Conservation (phyloP, 1,140 invertebrate species). For the Anastrepha ludens region DNA sequence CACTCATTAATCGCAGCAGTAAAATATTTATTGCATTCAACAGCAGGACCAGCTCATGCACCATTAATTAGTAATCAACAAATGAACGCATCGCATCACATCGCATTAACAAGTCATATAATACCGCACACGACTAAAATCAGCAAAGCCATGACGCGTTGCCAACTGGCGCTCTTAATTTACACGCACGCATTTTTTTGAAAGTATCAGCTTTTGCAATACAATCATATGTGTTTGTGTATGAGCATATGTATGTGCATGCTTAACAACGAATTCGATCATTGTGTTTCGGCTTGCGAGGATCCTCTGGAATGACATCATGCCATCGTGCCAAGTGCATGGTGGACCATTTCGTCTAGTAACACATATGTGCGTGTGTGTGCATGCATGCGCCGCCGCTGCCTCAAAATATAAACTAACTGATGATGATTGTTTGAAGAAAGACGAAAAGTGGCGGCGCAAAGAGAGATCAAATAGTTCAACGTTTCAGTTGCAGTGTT, state of each 20-base stretch:
- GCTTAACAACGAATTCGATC: background rate
- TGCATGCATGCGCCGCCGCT: too few species aligned
- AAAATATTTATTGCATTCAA: background rate
- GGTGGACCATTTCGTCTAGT: too few species aligned
- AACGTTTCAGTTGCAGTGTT: background rate
- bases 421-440: too few species aligned
- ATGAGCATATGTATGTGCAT: background rate
- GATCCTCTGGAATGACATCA: conserved; percentile 30
- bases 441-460: background rate
- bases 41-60: background rate
- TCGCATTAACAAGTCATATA: conserved; percentile 14
- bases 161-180: background rate
- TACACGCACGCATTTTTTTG: background rate
- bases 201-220: background rate
- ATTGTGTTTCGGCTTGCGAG: background rate
- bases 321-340: conserved; percentile 9
- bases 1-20: background rate
- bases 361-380: too few species aligned
- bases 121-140: conserved; percentile 2
- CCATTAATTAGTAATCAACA: conserved; percentile 12
- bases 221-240: too few species aligned
- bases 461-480: background rate
- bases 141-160: background rate
- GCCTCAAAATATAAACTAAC: too few species aligned
- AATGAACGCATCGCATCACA: conserved; percentile 38